A percentile compares a stretch with the other conserved stretches of the same genome.
Evolutionary conservation across 2,797 vertebrate species (phyloP).

Genomic region (Semaprochilodus insignis): DNA sequence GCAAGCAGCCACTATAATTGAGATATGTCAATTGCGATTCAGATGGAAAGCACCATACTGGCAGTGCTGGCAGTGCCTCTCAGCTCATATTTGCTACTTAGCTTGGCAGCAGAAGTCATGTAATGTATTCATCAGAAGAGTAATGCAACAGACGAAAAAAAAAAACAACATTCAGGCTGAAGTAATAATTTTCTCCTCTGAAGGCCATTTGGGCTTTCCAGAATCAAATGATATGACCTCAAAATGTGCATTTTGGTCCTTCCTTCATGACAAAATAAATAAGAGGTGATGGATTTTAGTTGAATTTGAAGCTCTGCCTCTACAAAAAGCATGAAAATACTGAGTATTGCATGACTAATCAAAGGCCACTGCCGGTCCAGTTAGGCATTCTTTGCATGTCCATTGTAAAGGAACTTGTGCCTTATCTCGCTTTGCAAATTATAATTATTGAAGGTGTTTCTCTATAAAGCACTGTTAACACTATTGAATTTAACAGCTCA

Average conservation of each 20-base stretch:
- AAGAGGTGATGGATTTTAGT: not conserved
- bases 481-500: no score
- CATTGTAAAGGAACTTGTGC: not conserved
- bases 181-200: not conserved
- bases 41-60: not conserved
- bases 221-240: not conserved
- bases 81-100: constrained; percentile 6
- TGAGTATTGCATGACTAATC: not conserved
- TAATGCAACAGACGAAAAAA: not conserved
- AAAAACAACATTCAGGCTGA: not conserved
- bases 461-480: not conserved
- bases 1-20: not conserved
- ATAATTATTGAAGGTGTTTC: not conserved
- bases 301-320: not conserved
- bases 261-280: not conserved
- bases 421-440: not conserved
- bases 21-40: not conserved
- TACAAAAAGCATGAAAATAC: not conserved
- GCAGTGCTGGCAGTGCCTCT: not conserved
- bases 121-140: constrained; percentile 2
- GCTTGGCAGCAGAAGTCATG: not conserved
- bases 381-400: not conserved
- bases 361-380: not conserved
- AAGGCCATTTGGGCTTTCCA: not conserved
- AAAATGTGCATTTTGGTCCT: not conserved